Percentiles rank a stretch among this genome's conserved stretches.
Evolutionary conservation across 2,888 invertebrate species (phyloP).

Genomic region (Zygogramma bicolorata): DNA sequence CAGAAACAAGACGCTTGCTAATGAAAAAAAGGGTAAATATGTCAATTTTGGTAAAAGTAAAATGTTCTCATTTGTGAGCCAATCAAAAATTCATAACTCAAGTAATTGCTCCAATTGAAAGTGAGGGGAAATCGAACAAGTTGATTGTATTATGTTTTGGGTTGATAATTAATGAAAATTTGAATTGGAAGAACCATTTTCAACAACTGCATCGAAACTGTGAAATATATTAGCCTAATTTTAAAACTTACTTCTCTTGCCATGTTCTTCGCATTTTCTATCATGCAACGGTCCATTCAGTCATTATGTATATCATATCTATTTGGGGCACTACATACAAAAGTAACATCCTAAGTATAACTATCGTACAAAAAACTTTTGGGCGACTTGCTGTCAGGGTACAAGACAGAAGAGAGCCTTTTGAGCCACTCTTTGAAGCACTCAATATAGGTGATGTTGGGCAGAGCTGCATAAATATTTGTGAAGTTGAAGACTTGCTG

Average conservation of each 20-base stretch:
- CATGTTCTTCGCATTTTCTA: background rate
- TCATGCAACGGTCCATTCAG: too few relatives aligned
- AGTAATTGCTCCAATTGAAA: background rate
- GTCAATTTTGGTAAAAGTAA: background rate
- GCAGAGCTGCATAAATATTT: slow-evolving; percentile 1
- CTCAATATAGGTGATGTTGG: background rate
- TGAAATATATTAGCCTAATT: too few relatives aligned
- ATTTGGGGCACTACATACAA: background rate
- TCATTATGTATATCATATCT: background rate
- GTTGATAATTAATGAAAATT: background rate
- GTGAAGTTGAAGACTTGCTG: background rate
- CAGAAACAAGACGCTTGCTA: background rate
- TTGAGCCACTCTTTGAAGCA: background rate
- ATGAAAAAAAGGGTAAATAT: background rate
- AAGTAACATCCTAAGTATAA: slow-evolving; percentile 2
- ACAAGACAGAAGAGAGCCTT: slow-evolving; percentile 2
- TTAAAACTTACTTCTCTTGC: too few relatives aligned
- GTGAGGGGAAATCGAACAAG: too few relatives aligned
- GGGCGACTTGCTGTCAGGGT: background rate
- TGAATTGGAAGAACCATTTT: background rate
- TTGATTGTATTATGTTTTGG: too few relatives aligned
- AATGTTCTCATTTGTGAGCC: background rate
- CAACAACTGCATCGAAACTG: background rate
- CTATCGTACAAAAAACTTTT: background rate
- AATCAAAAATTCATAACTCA: background rate